These are phyloP conservation scores for Siderastrea radians DNA, from an alignment of 92 coral and sea anemone genomes.

Conservation along the genomic window DNA sequence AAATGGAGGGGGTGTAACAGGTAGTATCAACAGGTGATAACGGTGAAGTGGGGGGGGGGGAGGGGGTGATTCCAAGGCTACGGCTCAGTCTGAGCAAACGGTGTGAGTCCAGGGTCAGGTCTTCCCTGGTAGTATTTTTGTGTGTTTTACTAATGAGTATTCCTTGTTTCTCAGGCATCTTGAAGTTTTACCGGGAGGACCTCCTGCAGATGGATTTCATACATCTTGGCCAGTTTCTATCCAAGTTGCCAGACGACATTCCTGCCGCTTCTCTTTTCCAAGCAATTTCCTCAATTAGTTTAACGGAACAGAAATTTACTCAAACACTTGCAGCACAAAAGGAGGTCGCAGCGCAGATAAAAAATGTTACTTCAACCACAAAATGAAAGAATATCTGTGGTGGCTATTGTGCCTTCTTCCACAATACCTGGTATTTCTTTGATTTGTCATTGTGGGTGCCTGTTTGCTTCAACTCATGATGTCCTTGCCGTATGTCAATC, in stretches of 20 bases:
- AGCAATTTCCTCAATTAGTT: constrained; percentile 72
- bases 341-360: constrained; percentile 90
- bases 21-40: too few species aligned
- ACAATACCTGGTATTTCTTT: too few species aligned
- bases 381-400: constrained; percentile 21
- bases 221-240: constrained; percentile 94
- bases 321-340: constrained; percentile 91
- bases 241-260: constrained; percentile 95
- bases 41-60: too few species aligned
- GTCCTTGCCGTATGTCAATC: too few species aligned
- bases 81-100: too few species aligned
- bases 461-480: too few species aligned
- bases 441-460: neutral
- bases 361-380: constrained; percentile 63
- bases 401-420: neutral
- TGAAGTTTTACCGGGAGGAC: constrained; percentile 84
- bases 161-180: constrained; percentile 78
- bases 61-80: too few species aligned
- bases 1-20: too few species aligned
- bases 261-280: constrained; percentile 81
- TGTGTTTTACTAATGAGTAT: neutral
- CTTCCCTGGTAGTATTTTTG: too few species aligned
- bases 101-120: neutral
- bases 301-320: constrained; percentile 80
- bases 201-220: constrained; percentile 95